Percentiles rank a stretch among this genome's conserved stretches.
phyloP scores from a whole-genome alignment of 2,888 invertebrate species.

The Encarsia formosa region DNA sequence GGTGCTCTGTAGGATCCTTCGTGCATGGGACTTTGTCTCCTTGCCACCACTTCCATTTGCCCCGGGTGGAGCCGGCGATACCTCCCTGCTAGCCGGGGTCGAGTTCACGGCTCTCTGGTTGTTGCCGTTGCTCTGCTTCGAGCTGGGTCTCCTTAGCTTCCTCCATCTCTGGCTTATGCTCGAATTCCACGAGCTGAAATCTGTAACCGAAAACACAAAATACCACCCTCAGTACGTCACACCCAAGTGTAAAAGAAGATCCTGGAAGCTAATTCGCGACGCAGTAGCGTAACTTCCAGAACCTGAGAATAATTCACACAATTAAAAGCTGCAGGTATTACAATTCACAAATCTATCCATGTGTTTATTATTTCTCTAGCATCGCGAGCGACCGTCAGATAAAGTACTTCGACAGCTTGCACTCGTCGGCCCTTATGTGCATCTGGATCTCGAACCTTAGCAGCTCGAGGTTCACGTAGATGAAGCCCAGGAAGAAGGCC shows the following conservation, averaged over 20 bases:
- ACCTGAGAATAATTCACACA: no score
- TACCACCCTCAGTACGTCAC: no score
- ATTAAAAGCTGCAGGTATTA: no score
- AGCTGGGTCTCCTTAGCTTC: constrained; percentile 60
- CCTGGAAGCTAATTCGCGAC: no score
- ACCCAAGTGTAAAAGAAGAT: no score
- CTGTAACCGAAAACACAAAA: constrained; percentile 52
- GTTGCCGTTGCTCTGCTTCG: constrained; percentile 42
- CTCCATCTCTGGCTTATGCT: constrained; percentile 74
- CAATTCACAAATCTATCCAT: no score
- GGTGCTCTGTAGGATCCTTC: constrained; percentile 46
- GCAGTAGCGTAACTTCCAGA: no score
- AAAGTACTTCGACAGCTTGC: constrained; percentile 40
- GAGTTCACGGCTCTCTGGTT: constrained; percentile 42
- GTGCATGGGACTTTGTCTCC: constrained; percentile 27
- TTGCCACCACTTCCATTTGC: no score
- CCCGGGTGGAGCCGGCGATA: constrained; percentile 45
- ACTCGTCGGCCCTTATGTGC: constrained; percentile 38
- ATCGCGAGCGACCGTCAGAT: constrained; percentile 31
- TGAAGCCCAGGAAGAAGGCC: constrained; percentile 41
- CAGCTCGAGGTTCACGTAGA: constrained; percentile 41
- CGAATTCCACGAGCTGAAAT: constrained; percentile 67
- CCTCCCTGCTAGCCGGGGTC: constrained; percentile 46
- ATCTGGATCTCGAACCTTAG: constrained; percentile 44
- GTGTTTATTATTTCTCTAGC: no score